phyloP scores from a whole-genome alignment of 2,797 vertebrate species.

The Coendou prehensilis region DNA sequence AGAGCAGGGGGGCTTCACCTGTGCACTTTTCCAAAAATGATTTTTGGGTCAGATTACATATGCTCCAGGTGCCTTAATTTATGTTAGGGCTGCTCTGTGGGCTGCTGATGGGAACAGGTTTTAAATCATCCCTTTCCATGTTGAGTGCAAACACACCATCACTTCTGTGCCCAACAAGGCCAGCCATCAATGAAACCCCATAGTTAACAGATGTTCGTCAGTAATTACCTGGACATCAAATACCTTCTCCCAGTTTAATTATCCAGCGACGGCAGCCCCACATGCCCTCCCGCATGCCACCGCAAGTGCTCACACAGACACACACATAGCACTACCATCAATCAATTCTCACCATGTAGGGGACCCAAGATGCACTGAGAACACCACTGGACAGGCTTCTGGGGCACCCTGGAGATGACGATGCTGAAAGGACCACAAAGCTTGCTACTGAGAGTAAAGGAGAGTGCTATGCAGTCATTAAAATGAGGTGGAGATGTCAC shows the following conservation, averaged over 20 bases:
- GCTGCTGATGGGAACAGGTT: conserved; percentile 68
- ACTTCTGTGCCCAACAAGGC: conserved; percentile 61
- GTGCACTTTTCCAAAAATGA: conserved; percentile 50
- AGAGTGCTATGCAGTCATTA: neutral
- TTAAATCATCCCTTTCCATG: conserved; percentile 72
- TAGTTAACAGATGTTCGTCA: conserved; percentile 78
- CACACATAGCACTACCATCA: neutral
- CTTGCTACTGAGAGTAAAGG: neutral
- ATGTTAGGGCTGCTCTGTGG: conserved; percentile 15
- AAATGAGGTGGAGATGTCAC: neutral
- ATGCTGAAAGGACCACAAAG: neutral
- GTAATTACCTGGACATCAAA: conserved; percentile 81
- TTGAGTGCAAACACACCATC: conserved; percentile 70
- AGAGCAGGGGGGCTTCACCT: neutral
- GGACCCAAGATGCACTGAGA: neutral
- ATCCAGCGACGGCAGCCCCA: neutral
- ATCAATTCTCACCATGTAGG: neutral
- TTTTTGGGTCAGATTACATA: conserved; percentile 63
- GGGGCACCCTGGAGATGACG: neutral
- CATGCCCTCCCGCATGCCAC: neutral
- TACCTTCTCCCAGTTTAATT: conserved; percentile 71
- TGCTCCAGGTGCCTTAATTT: conserved; percentile 51
- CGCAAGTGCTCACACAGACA: neutral
- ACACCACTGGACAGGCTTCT: neutral
- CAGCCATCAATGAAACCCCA: conserved; percentile 64